Evolutionary conservation across 2,113 vertebrate genomes (phyloP).

Genomic region (Dipodomys merriami): DNA sequence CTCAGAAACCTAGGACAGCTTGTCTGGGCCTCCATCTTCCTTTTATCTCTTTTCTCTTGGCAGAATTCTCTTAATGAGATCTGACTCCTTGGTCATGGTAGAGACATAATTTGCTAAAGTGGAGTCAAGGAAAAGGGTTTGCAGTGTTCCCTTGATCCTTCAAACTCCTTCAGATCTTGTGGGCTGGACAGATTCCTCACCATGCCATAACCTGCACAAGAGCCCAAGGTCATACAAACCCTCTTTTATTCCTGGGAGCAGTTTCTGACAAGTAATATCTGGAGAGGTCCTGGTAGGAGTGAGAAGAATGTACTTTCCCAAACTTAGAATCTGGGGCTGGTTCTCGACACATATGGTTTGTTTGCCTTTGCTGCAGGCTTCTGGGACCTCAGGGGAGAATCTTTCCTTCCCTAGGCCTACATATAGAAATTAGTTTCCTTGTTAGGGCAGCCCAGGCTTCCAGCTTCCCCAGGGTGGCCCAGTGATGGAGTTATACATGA

Average conservation of each 20-base stretch:
- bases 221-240: neutral
- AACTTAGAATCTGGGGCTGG: neutral
- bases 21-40: neutral
- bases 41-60: neutral
- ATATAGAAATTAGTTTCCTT: neutral
- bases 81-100: neutral
- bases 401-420: neutral
- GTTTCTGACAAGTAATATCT: neutral
- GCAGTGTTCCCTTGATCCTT: neutral
- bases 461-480: neutral
- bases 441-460: neutral
- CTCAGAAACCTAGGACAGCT: neutral
- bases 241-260: neutral
- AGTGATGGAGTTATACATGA: neutral
- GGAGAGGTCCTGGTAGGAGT: neutral
- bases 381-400: neutral
- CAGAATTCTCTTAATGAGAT: neutral
- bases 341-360: neutral
- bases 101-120: conserved; percentile 18
- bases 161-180: neutral
- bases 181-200: neutral
- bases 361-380: neutral
- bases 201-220: neutral
- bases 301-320: neutral
- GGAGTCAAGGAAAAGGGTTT: neutral